phyloP scores from a whole-genome alignment of 2,113 vertebrate species.

The Formicarius rufipectus region DNA sequence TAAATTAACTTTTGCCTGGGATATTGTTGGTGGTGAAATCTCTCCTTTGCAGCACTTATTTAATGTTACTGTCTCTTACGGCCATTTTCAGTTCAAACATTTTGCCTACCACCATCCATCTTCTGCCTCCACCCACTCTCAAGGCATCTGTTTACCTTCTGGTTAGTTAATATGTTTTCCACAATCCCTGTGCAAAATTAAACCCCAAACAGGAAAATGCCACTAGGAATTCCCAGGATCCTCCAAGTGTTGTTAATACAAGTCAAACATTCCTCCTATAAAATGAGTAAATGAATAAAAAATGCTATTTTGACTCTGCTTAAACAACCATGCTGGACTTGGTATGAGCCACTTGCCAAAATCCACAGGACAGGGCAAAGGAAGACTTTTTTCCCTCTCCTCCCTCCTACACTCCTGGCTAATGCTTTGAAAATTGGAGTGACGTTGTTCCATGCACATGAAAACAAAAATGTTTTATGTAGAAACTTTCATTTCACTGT shows the following conservation, averaged over 20 bases:
- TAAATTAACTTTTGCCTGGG: background rate
- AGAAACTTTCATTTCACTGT: background rate
- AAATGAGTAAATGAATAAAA: background rate
- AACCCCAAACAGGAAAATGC: background rate
- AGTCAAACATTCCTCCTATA: background rate
- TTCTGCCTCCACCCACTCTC: background rate
- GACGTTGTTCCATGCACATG: accelerated
- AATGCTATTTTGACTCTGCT: background rate
- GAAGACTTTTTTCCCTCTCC: background rate
- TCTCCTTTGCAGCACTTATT: background rate
- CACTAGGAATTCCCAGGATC: background rate
- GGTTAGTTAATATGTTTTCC: background rate
- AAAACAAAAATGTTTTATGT: background rate
- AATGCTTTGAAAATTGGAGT: background rate
- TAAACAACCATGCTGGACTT: background rate
- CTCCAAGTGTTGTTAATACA: background rate
- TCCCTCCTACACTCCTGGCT: background rate
- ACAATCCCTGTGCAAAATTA: background rate
- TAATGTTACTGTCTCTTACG: background rate
- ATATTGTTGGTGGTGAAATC: background rate
- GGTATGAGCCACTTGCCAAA: background rate
- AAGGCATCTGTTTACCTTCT: background rate
- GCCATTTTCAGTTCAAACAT: background rate
- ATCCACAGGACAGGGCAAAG: background rate
- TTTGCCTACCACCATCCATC: background rate